Percentiles rank a stretch among this genome's conserved stretches.
These are phyloP conservation scores for Neodontobutis hainanensis DNA, from an alignment of 2,113 vertebrate species.

Conservation along the genomic window DNA sequence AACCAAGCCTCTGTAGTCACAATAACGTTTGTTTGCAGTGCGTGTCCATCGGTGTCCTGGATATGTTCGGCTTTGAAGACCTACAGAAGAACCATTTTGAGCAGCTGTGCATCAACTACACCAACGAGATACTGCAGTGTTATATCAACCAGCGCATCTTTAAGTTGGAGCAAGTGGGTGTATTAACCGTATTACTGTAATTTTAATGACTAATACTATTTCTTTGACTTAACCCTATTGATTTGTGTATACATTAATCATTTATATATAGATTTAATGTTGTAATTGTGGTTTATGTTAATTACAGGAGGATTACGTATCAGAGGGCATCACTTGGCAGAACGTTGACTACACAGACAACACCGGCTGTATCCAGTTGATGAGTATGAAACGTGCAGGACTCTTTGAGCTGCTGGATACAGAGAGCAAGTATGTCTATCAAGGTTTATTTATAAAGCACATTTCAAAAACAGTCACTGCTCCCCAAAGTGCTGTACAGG, in stretches of 20 bases:
- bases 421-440: constrained; percentile 86
- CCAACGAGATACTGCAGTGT: constrained; percentile 90
- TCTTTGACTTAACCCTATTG: no score
- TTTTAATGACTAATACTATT: no score
- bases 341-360: constrained; percentile 90
- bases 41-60: constrained; percentile 91
- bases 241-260: no score
- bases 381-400: constrained; percentile 87
- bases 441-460: no score
- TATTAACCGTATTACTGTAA: no score
- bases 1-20: not conserved
- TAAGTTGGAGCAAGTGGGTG: constrained; percentile 86
- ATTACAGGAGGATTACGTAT: constrained; percentile 88
- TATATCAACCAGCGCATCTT: constrained; percentile 95
- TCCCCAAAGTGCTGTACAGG: no score
- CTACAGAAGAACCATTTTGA: constrained; percentile 92
- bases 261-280: not conserved
- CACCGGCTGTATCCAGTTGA: constrained; percentile 88
- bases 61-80: constrained; percentile 97
- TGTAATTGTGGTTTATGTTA: not conserved
- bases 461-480: no score
- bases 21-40: constrained; percentile 72
- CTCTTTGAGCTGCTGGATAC: constrained; percentile 90
- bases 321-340: constrained; percentile 90
- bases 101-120: constrained; percentile 96